Evolutionary conservation across 2,113 vertebrate species (phyloP).

Genomic region (Gyps fulvus): DNA sequence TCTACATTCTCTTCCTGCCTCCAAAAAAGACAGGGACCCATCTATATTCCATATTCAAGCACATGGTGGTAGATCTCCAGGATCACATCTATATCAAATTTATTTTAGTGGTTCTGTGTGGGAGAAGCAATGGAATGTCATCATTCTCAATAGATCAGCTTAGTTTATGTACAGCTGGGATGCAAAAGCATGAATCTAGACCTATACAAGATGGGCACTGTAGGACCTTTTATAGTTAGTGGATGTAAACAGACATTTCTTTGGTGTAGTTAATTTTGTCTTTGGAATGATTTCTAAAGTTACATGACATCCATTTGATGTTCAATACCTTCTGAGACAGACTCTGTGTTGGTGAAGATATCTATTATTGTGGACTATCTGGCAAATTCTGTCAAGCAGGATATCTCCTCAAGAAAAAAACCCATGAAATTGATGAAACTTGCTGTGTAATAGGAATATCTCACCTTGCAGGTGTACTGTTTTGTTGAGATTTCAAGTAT

Average conservation of each 20-base stretch:
- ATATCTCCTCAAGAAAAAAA: not conserved
- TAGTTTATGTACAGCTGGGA: not conserved
- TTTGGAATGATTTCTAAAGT: not conserved
- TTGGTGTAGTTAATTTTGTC: not conserved
- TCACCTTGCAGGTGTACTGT: not conserved
- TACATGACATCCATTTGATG: not conserved
- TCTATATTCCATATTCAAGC: not conserved
- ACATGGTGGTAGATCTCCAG: not conserved
- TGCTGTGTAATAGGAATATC: not conserved
- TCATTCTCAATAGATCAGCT: not conserved
- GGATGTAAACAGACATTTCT: not conserved
- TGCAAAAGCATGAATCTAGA: not conserved
- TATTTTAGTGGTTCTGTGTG: not conserved
- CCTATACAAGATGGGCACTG: not conserved
- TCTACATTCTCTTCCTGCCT: not conserved
- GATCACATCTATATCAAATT: not conserved
- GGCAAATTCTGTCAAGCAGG: not conserved
- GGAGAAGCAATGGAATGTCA: not conserved
- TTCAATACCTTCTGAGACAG: not conserved
- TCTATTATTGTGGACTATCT: not conserved
- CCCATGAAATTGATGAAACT: not conserved
- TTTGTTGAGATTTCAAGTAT: not conserved
- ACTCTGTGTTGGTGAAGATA: not conserved
- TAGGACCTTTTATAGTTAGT: not conserved
- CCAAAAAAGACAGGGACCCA: not conserved